A percentile compares a stretch with the other conserved stretches of the same genome.
Evolutionary conservation across 2,797 vertebrate species (phyloP).

Genomic region (Clarias platycephalus): DNA sequence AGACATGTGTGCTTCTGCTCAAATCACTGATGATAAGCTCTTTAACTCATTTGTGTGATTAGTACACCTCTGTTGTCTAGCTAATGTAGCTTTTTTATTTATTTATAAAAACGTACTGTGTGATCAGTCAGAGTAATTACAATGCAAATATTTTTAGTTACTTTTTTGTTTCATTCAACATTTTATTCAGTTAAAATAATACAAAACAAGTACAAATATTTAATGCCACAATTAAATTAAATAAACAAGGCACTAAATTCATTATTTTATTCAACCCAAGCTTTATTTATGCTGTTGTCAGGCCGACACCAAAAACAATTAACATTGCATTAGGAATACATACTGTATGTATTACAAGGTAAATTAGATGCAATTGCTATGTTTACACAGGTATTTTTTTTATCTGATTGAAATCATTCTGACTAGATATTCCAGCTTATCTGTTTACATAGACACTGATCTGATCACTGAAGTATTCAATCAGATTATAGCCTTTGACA

Average conservation of each 20-base stretch:
- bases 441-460: too few species aligned
- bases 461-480: too few species aligned
- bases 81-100: neutral
- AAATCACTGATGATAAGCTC: constrained; percentile 44
- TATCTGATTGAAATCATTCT: too few species aligned
- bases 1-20: constrained; percentile 11
- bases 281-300: neutral
- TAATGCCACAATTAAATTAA: neutral
- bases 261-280: neutral
- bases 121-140: neutral
- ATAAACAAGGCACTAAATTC: neutral
- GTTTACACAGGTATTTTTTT: too few species aligned
- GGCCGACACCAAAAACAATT: neutral
- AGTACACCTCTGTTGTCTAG: constrained; percentile 17
- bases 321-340: neutral
- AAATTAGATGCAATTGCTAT: neutral
- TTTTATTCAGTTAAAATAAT: neutral
- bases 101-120: neutral
- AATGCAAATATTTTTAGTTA: neutral
- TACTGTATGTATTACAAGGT: neutral
- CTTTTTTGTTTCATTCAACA: neutral
- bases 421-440: too few species aligned
- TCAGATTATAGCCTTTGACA: too few species aligned
- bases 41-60: constrained; percentile 30
- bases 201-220: neutral